phyloP scores from a whole-genome alignment of 2,113 vertebrate species.

The Gambusia holbrooki region DNA sequence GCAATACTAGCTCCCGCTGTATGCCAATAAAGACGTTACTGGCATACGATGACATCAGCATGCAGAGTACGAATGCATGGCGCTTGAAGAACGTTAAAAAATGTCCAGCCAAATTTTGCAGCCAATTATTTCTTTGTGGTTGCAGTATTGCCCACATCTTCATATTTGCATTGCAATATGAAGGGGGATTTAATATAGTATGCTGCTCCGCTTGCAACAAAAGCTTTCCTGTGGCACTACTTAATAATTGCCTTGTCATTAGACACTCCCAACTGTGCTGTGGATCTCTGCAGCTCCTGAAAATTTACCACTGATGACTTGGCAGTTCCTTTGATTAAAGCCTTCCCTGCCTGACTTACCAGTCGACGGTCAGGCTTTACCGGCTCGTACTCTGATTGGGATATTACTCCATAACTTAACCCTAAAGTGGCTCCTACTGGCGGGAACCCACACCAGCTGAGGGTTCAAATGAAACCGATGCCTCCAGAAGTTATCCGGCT shows the following conservation, averaged over 20 bases:
- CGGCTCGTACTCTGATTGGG: not conserved
- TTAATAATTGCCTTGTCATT: not conserved
- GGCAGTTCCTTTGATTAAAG: not conserved
- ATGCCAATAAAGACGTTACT: too few species aligned
- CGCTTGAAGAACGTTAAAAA: not conserved
- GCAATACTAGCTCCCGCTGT: too few species aligned
- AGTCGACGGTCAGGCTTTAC: not conserved
- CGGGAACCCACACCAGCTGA: constrained; percentile 7
- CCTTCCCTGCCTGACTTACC: not conserved
- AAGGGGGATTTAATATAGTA: not conserved
- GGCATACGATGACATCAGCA: too few species aligned
- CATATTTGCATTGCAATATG: not conserved
- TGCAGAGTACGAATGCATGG: too few species aligned
- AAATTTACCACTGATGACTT: not conserved
- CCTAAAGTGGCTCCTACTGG: not conserved
- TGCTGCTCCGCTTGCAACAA: not conserved
- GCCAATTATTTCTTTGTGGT: not conserved
- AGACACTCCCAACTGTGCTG: not conserved
- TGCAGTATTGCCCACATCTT: not conserved
- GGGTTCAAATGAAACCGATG: constrained; percentile 31
- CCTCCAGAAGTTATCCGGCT: not conserved
- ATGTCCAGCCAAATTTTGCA: not conserved
- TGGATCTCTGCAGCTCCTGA: not conserved
- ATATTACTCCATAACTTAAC: not conserved
- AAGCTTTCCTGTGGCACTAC: not conserved